phyloP scores from a whole-genome alignment of 2,888 invertebrate species.

The Pediacus dermestoides region DNA sequence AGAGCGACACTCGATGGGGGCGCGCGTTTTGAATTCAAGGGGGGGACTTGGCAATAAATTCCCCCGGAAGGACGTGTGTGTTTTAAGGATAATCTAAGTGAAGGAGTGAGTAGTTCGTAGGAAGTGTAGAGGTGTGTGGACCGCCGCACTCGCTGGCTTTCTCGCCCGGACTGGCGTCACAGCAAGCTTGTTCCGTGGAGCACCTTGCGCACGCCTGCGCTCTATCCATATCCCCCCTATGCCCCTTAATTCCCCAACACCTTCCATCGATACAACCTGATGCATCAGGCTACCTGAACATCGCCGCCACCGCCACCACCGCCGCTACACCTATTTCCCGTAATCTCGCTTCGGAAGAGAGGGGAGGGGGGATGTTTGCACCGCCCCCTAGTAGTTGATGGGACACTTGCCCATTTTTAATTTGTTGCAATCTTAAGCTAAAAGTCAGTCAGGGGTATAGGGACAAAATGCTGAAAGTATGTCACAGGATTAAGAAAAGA shows the following conservation, averaged over 20 bases:
- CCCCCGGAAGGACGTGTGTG: neutral
- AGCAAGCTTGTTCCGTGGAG: slow-evolving; percentile 30
- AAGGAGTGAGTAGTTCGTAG: slow-evolving; percentile 45
- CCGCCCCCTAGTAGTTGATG: slow-evolving; percentile 5
- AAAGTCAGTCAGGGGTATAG: too few species aligned
- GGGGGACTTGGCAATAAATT: too few species aligned
- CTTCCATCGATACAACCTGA: slow-evolving; percentile 47
- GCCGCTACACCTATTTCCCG: slow-evolving; percentile 26
- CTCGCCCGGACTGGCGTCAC: slow-evolving; percentile 54
- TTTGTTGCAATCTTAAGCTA: too few species aligned
- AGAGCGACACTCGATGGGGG: neutral
- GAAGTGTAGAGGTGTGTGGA: slow-evolving; percentile 48
- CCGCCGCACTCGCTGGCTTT: slow-evolving; percentile 58
- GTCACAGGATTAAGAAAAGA: too few species aligned
- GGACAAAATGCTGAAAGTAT: too few species aligned
- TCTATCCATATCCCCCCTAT: slow-evolving; percentile 21
- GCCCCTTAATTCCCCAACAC: slow-evolving; percentile 18
- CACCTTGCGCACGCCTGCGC: slow-evolving; percentile 22
- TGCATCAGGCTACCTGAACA: slow-evolving; percentile 38
- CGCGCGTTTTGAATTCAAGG: too few species aligned
- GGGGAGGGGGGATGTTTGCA: slow-evolving; percentile 10
- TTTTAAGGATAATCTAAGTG: neutral
- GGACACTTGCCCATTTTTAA: too few species aligned
- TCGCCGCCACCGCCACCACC: slow-evolving; percentile 16
- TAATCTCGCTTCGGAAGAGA: slow-evolving; percentile 30